phyloP scores from a whole-genome alignment of 2,113 vertebrate genomes.

The Periophthalmus modestus region DNA sequence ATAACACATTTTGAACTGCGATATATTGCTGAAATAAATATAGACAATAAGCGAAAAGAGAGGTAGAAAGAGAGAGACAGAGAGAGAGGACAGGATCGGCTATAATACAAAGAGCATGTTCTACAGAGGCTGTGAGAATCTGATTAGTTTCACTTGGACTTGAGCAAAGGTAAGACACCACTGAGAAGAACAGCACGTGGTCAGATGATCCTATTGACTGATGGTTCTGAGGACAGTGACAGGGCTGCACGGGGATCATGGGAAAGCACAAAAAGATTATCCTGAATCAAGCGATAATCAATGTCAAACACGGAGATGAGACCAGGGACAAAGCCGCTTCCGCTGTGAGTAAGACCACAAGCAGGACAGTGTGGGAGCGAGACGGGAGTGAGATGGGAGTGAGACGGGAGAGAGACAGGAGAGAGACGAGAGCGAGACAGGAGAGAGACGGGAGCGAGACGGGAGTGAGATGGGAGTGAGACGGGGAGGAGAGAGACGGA shows the following conservation, averaged over 20 bases:
- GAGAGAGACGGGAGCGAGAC: too few relatives aligned
- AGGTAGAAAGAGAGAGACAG: too few relatives aligned
- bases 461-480: constrained; percentile 23
- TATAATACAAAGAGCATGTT: not conserved
- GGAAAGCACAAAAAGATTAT: constrained; percentile 28
- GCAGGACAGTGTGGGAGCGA: constrained; percentile 46
- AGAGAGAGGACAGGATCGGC: too few relatives aligned
- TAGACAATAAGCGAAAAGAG: too few relatives aligned
- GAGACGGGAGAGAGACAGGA: too few relatives aligned
- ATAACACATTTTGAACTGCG: too few relatives aligned
- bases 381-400: too few relatives aligned
- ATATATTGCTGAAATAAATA: too few relatives aligned
- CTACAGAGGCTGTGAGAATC: not conserved
- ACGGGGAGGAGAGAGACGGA: too few relatives aligned
- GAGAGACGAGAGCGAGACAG: constrained; percentile 23
- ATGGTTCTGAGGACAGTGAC: not conserved
- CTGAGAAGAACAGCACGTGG: not conserved
- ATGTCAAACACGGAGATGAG: constrained; percentile 41
- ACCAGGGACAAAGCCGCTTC: constrained; percentile 23
- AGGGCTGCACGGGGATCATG: not conserved
- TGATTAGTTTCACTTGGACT: not conserved
- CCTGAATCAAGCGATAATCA: constrained; percentile 51
- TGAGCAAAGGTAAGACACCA: not conserved
- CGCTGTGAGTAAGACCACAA: constrained; percentile 42
- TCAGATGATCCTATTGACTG: not conserved